Conservation (phyloP, 2,888 invertebrate genomes). For the Mythimna loreyi region DNA sequence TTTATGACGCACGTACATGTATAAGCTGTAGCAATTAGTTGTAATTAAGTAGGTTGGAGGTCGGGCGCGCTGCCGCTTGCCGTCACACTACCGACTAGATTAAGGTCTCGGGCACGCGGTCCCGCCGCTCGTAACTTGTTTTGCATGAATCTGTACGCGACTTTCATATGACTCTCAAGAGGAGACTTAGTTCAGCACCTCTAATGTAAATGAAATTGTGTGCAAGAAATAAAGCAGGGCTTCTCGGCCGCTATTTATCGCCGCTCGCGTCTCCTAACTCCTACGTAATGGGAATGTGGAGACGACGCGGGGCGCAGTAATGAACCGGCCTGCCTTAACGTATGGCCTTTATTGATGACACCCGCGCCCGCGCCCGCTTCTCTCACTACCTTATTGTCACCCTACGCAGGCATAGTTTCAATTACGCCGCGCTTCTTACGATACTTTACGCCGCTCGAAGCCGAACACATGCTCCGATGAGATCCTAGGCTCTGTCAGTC, state of each 20-base stretch:
- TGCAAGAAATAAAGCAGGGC: conserved; percentile 88
- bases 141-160: conserved; percentile 88
- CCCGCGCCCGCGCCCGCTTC: conserved; percentile 34
- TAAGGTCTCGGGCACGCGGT: conserved; percentile 83
- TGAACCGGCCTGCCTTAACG: conserved; percentile 87
- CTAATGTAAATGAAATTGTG: conserved; percentile 90
- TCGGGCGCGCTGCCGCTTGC: conserved; percentile 72
- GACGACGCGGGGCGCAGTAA: conserved; percentile 83
- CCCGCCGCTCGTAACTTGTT: conserved; percentile 86
- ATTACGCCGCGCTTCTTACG: conserved; percentile 82
- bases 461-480: conserved; percentile 62
- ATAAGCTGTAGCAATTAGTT: conserved; percentile 87
- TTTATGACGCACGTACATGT: conserved; percentile 84
- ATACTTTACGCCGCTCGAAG: conserved; percentile 78
- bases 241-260: conserved; percentile 88
- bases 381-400: conserved; percentile 82
- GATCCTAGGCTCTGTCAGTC: conserved; percentile 54
- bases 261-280: conserved; percentile 87
- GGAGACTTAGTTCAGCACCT: conserved; percentile 85
- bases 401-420: conserved; percentile 81
- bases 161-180: conserved; percentile 86
- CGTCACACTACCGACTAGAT: conserved; percentile 84
- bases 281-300: conserved; percentile 87
- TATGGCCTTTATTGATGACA: conserved; percentile 89
- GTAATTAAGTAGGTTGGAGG: conserved; percentile 87